Evolutionary conservation across 2,113 vertebrate genomes (phyloP), one percentile per base, ranked within the genome.

Genomic region (Echinops telfairi): DNA sequence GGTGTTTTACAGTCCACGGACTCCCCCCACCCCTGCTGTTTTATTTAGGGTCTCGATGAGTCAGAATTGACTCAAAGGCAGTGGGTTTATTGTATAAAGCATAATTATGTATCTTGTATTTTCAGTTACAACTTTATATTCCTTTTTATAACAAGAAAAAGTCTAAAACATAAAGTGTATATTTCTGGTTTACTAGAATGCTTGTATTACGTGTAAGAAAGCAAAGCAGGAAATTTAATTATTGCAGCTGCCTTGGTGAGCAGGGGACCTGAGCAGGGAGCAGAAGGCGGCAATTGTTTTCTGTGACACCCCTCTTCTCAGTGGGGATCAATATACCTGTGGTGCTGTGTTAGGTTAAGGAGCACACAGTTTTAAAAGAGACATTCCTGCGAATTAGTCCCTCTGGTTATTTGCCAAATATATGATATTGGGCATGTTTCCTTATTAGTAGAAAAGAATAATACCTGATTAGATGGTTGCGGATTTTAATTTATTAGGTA

Each of bases 141-240:
- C 47, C 47, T 53, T 92, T 92, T 81, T 53, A 71, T 71, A 62
- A 19, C n/a, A 43, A 78, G 76, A 84, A 66, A 27, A 80, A 29
- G 0, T 73, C 40, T n/a, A 91, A 33, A 64, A 15, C 53, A 15
- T 40, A 40, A 64, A 60, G 19, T 40, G 29, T 71, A 38, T 43
- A 43, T 38, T 89, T 80, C n/a, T 31, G 43, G 14, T 29, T 78
- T 78, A 64, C 43, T 64, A n/a, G 29, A 81, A 71, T 92, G n/a
- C 38, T 76, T 40, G 1, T 40, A 0, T 29, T 43, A 31, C n/a
- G 27, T 77, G 4, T 86, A 20, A 60, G 83, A 83, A 66, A 86
- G 47, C n/a, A 22, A 29, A 3, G 43, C 4, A 66, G 38, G 47
- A 86, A 57, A 73, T 76, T 16, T 1, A 23, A n/a, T 27, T 40